Evolutionary conservation across 2,113 vertebrate species (phyloP), one percentile per base, ranked within the genome.

Genomic region (Orcinus orca): DNA sequence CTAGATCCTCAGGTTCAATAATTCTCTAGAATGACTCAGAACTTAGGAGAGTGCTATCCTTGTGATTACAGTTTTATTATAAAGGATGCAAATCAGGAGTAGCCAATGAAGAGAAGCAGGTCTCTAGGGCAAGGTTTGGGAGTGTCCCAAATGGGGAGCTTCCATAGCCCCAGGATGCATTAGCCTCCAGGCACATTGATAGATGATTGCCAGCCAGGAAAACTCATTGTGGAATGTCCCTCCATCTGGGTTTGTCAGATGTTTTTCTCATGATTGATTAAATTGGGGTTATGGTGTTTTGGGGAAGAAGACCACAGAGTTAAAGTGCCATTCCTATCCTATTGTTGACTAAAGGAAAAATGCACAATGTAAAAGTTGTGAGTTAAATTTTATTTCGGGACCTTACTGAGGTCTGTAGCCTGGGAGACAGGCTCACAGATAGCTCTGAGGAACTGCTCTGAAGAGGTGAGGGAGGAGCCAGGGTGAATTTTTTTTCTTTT

Each of bases 241-340:
- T 90, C 18, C 31, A 1, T 60, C 90, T 84, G 41, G 17, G 8
- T 88, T 96, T 44, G 2, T 85, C 23, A 74, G 20, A 87, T 87
- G 38, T 58, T 95, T 93, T 93, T 67, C 33, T 93, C 87, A 71
- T 70, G 65, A 60, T 90, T 86, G 65, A 60, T 88, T 86, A 65
- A 58, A 68, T 58, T 85, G 88, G 58, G 76, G 36, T 58, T 50
- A 20, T 67, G 10, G 2, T 36, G 38, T 89, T 50, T 70, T 38
- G 29, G 50, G 23, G 26, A 84, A 60, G 65, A 88, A 38, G 47
- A 18, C 25, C 41, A 81, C 2, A 55, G 65, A 55, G 31, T 6
- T 92, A 81, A 90, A 83, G 47, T 83, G 31, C 47, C 31, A 6
- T 96, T 97, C 38, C 65, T 85, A 86, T 50, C 31, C 77, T 58